A percentile compares a stretch with the other conserved stretches of the same genome.
Evolutionary conservation across 2,113 vertebrate genomes (phyloP).

Genomic region (Callipepla californica): DNA sequence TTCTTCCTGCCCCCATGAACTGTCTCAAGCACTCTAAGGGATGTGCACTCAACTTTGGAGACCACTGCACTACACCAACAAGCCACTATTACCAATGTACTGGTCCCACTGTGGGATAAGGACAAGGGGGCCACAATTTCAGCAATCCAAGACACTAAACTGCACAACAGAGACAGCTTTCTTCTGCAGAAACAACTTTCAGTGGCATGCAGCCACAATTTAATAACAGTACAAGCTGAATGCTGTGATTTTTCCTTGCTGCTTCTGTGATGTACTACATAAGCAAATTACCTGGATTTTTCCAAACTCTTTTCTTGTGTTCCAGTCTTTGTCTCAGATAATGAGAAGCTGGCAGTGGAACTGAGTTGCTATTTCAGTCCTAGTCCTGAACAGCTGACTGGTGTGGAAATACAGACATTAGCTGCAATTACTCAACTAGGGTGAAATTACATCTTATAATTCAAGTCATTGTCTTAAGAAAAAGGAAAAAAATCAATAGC

Average conservation of each 20-base stretch:
- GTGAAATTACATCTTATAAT: constrained; percentile 6
- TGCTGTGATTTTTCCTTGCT: background rate
- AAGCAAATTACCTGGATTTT: constrained; percentile 20
- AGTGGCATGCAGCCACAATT: background rate
- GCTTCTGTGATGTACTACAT: background rate
- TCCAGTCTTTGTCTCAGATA: constrained; percentile 18
- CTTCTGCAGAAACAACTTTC: background rate
- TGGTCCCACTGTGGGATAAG: background rate
- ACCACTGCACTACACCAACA: background rate
- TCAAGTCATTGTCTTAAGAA: background rate
- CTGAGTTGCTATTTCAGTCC: constrained; percentile 18
- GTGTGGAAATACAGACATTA: background rate
- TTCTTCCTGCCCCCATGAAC: background rate
- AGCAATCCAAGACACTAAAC: background rate
- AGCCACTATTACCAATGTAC: background rate
- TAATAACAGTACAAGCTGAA: background rate
- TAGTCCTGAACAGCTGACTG: background rate
- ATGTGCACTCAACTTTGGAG: accelerated
- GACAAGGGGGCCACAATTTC: background rate
- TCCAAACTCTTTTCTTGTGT: background rate
- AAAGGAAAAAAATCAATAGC: background rate
- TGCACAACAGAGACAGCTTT: background rate
- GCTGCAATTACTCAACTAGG: background rate
- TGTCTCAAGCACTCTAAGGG: background rate
- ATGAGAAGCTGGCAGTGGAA: background rate